Conservation (phyloP, 1,140 invertebrate genomes). For the Ips typographus region DNA sequence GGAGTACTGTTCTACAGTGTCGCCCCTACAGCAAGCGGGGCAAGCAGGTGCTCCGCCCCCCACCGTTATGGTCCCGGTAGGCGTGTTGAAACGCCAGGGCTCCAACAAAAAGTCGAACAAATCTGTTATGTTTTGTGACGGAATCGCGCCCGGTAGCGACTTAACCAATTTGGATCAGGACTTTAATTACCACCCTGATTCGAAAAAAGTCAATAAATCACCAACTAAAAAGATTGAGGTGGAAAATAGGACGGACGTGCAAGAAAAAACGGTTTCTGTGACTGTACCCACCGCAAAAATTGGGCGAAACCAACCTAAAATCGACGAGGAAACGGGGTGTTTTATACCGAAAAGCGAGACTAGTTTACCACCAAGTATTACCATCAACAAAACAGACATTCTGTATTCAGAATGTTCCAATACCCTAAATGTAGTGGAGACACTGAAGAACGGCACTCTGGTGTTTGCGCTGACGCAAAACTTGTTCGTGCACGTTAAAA, state of each 20-base stretch:
- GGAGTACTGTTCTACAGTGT: conserved; percentile 87
- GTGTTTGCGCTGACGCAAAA: conserved; percentile 81
- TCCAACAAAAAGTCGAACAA: conserved; percentile 60
- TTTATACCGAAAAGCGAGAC: conserved; percentile 59
- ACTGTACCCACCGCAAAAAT: conserved; percentile 33
- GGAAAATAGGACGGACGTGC: conserved; percentile 1
- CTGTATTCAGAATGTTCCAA: conserved; percentile 61
- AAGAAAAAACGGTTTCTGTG: conserved; percentile 8
- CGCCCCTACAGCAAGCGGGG: conserved; percentile 71
- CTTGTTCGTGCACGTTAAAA: conserved; percentile 75
- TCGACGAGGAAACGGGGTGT: conserved; percentile 59
- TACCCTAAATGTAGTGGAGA: conserved; percentile 54
- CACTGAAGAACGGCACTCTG: conserved; percentile 63
- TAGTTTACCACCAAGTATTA: conserved; percentile 60
- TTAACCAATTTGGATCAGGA: conserved; percentile 71
- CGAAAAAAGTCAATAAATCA: conserved; percentile 26
- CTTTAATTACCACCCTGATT: conserved; percentile 44
- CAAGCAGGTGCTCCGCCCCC: conserved; percentile 59
- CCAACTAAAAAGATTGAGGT: conserved; percentile 3
- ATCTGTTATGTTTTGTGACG: conserved; percentile 91
- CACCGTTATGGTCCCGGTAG: conserved; percentile 82
- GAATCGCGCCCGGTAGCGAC: conserved; percentile 87
- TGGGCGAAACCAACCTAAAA: conserved; percentile 53
- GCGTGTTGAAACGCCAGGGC: conserved; percentile 75
- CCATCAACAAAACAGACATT: conserved; percentile 60